Evolutionary conservation across 2,113 vertebrate genomes (phyloP).

Genomic region (Caracal caracal): DNA sequence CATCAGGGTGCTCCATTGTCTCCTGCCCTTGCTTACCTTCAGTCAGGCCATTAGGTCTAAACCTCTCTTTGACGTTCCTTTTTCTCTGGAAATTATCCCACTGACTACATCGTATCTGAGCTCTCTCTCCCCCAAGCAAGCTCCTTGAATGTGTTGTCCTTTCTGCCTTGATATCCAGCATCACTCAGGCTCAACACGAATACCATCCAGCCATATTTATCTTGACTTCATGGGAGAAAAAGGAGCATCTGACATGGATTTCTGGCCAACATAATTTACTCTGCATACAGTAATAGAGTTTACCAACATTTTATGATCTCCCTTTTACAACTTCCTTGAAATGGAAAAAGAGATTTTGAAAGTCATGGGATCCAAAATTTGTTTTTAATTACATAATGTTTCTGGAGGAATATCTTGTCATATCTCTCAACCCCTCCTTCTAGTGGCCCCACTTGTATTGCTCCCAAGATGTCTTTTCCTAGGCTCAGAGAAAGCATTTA

Average conservation of each 20-base stretch:
- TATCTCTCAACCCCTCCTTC: slow-evolving; percentile 7
- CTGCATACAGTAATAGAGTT: neutral
- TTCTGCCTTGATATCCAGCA: neutral
- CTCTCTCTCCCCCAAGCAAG: neutral
- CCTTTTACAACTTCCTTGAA: slow-evolving; percentile 19
- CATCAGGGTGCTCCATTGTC: neutral
- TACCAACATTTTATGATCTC: neutral
- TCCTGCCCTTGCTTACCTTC: slow-evolving; percentile 29
- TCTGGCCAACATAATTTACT: slow-evolving; percentile 35
- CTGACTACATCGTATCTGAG: neutral
- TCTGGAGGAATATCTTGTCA: slow-evolving; percentile 12
- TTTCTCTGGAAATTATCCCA: slow-evolving; percentile 41
- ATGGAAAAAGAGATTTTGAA: neutral
- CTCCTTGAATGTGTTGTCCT: neutral
- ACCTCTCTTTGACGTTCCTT: neutral
- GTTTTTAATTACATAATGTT: slow-evolving; percentile 38
- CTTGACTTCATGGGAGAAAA: neutral
- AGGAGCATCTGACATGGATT: neutral
- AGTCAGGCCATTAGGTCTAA: neutral
- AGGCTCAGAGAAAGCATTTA: slow-evolving; percentile 41
- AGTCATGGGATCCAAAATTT: slow-evolving; percentile 35
- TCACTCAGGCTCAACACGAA: neutral
- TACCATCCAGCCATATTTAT: slow-evolving; percentile 28
- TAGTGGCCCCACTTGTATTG: neutral
- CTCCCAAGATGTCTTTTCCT: slow-evolving; percentile 26